Evolutionary conservation across 2,797 vertebrate genomes (phyloP), one percentile per base, ranked within the genome.

Genomic region (Hephaestus fuliginosus): DNA sequence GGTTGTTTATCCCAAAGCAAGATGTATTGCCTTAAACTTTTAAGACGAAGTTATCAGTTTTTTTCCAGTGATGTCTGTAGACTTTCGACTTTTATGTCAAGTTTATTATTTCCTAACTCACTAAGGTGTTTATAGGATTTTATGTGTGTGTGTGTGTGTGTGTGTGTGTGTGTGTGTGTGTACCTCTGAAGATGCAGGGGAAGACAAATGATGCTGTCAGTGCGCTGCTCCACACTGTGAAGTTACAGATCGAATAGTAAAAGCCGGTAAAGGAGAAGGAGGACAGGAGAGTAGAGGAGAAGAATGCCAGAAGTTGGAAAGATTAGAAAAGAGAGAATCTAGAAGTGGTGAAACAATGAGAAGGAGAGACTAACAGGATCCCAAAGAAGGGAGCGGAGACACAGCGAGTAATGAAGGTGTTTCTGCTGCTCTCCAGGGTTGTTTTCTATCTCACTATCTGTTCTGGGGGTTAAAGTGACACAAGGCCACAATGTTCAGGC

Each of bases 181-280:
- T 48, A 18, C 61, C 65, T 78, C 75, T 77, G 66, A 81, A 76
- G 72, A 83, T 79, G 64, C 22, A 14, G 65, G 57, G 61, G 63
- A 90, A 87, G 89, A 92, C 76, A 83, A 88, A 92, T 88, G 86
- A 87, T 81, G 83, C 86, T 91, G 90, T 89, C 90, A 88, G 36
- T 13, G 53, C 57, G 13, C 66, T 58, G 70, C 77, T 88, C 72
- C 75, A 86, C 60, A 67, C 60, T 74, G 71, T 66, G 60, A 87
- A 82, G 88, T 70, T 82, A 76, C 76, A 79, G 72, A 89, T 89
- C 75, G 71, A 84, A 85, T 79, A 82, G 78, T 71, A 86, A 85
- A 81, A 77, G 48, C 75, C 41, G 55, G 64, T 73, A 74, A 72
- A 82, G 61, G 46, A 80, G 52, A 68, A 64, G 58, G 49, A 64